Evolutionary conservation across 2,113 vertebrate genomes (phyloP).

Genomic region (Notothenia coriiceps): DNA sequence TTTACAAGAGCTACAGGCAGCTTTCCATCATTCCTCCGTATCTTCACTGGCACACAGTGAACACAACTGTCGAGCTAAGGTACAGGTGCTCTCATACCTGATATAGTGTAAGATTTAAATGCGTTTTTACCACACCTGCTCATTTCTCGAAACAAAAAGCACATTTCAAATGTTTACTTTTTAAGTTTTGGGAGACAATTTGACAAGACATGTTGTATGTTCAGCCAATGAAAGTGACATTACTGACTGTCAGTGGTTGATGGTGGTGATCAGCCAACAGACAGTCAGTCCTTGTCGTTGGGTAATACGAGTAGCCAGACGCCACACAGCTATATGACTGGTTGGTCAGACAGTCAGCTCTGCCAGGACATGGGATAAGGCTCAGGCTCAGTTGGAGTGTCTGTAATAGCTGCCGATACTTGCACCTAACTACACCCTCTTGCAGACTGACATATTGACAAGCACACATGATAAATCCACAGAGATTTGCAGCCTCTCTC

Average conservation of each 20-base stretch:
- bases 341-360: conserved; percentile 29
- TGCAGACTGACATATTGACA: conserved; percentile 8
- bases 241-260: conserved; percentile 19
- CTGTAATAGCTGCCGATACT: conserved; percentile 15
- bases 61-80: conserved; percentile 33
- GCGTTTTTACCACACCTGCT: background rate
- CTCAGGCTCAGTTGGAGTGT: conserved; percentile 13
- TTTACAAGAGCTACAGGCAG: conserved; percentile 63
- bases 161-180: background rate
- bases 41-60: conserved; percentile 46
- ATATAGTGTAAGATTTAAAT: background rate
- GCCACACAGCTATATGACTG: background rate
- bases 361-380: conserved; percentile 25
- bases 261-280: conserved; percentile 28
- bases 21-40: conserved; percentile 58
- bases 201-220: background rate
- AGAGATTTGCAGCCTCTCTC: background rate
- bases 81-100: background rate
- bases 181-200: background rate
- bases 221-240: background rate
- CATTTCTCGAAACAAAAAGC: background rate
- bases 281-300: background rate
- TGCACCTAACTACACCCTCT: background rate
- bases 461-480: background rate
- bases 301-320: conserved; percentile 43